Evolutionary conservation across 2,888 invertebrate species (phyloP), one percentile per base, ranked within the genome.

Genomic region (Silvanus unidentatus): DNA sequence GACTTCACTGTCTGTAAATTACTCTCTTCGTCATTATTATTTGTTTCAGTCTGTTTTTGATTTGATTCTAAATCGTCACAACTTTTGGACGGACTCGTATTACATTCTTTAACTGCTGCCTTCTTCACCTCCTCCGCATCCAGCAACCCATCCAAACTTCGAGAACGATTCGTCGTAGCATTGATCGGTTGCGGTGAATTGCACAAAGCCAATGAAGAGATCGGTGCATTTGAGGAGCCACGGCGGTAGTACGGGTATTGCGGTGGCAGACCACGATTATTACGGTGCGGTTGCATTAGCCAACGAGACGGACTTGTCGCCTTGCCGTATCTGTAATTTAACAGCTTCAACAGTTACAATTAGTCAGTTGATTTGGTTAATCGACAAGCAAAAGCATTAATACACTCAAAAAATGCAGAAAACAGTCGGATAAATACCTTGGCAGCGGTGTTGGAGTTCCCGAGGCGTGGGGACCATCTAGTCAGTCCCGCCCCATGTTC

Each of bases 381-480:
- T 37, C 39, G 8, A 46, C 39, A 45, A 36, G 39, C 13, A n/a
- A 39, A 39, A 39, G 39, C 39, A 13, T 16, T 39, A 22, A 22
- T 39, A 22, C 4, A 22, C 4, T 22, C 8, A 22, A 22, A 22
- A 22, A 22, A 22, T 22, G 4, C 8, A 8, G 4, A 22, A 22
- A 22, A 5, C 22, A 5, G 22, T 8, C 22, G n/a, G 35, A 35
- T 35, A 35, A 8, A 35, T 55, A 70, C 70, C 70, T 69, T 53
- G 70, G 66, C 48, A 68, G 57, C 55, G 66, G 68, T 48, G 65
- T 63, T 44, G 63, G 62, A 34, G 55, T 57, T 55, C 59, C 70
- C 78, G 78, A 78, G 75, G 76, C 74, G 71, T 76, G 76, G 76
- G 81, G 79, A 76, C 79, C 80, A 74, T 86, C 86, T 87, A 88